Evolutionary conservation across 2,113 vertebrate genomes (phyloP), one percentile per base, ranked within the genome.

Genomic region (Lanius ludovicianus): DNA sequence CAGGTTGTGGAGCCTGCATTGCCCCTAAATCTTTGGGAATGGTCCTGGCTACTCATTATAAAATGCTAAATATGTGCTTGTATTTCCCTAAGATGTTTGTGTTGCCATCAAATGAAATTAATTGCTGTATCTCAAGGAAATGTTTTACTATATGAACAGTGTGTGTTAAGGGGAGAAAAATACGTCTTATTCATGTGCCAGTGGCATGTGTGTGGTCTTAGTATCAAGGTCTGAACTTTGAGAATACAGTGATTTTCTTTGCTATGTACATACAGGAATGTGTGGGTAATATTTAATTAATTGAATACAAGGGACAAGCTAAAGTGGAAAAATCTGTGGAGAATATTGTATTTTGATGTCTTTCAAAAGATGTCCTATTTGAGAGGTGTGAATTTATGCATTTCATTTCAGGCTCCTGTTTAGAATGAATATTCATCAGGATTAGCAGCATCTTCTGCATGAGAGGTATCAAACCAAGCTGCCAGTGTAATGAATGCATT

Each of bases 351-450:
- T 76, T 95, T 75, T 91, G 80, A 70, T 90, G 44, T 20, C n/a
- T 94, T 68, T 52, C 59, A 62, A 74, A 94, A 90, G 60, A 68
- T 81, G 47, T 87, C 53, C 41, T 92, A 17, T 92, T 92, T 91
- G 65, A 62, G 53, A 89, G 78, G 83, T 89, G 91, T 94, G 88
- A 96, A 97, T 97, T 97, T 94, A 90, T 97, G 80, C 77, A 74
- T 53, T 77, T 53, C 15, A 5, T 94, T 93, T 79, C 28, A 39
- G 39, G 15, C 49, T 96, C 13, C 71, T 89, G 70, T 62, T 96
- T 63, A 63, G 49, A 91, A 68, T 90, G 90, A 89, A 79, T 91
- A 89, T 93, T 96, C 82, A 78, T 93, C 6, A 23, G 63, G 87
- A 95, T 94, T 96, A 96, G 55, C 80, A 95, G 68, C 60, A 75